Conservation (phyloP, 2,797 vertebrate species). For the Typhlichthys subterraneus region DNA sequence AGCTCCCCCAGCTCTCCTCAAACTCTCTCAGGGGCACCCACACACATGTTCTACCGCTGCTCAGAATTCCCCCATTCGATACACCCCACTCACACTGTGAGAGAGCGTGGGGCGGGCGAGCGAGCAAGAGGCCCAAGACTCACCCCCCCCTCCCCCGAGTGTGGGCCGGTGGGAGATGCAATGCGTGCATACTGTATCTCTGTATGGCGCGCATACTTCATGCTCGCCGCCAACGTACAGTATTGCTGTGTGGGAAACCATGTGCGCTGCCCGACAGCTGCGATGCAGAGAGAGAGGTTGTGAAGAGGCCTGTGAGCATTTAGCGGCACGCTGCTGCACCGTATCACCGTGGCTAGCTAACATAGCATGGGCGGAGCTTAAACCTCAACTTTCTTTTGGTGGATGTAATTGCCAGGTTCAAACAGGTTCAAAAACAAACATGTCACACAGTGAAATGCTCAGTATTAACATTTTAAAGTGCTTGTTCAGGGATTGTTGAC, state of each 20-base stretch:
- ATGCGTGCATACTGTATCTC: conserved; percentile 19
- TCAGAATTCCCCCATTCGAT: conserved; percentile 17
- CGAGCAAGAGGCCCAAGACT: conserved; percentile 13
- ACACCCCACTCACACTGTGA: conserved; percentile 7
- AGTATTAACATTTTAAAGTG: too few species aligned
- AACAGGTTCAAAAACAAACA: too few species aligned
- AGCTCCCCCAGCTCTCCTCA: too few species aligned
- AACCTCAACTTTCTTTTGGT: too few species aligned
- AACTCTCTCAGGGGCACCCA: neutral
- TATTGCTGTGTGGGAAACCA: conserved; percentile 36
- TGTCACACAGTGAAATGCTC: too few species aligned
- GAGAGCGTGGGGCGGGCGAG: conserved; percentile 8
- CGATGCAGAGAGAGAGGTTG: conserved; percentile 14
- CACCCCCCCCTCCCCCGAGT: neutral
- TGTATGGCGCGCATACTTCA: conserved; percentile 1
- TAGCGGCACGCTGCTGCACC: too few species aligned
- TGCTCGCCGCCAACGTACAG: neutral
- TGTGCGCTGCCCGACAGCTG: conserved; percentile 35
- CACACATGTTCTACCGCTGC: neutral
- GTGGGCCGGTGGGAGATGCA: conserved; percentile 21
- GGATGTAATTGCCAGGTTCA: too few species aligned
- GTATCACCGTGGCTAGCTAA: too few species aligned
- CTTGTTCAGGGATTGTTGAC: too few species aligned
- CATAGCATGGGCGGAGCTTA: too few species aligned
- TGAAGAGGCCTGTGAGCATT: neutral